phyloP scores from a whole-genome alignment of 2,888 invertebrate genomes.

The Hemicrepidius hirtus region DNA sequence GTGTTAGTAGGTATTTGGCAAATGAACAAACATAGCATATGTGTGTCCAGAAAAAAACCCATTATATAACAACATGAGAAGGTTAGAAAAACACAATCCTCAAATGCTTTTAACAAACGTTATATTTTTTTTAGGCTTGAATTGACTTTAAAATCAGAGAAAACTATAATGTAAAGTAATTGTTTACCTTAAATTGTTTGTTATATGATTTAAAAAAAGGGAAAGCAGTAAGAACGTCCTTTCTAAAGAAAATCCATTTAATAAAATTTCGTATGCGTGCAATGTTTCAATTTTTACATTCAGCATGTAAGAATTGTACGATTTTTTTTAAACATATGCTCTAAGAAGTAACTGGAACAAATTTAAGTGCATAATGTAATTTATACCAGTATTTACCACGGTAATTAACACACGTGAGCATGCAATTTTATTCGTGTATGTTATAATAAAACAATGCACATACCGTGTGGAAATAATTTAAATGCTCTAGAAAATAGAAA shows the following conservation, averaged over 20 bases:
- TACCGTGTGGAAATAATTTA: not conserved
- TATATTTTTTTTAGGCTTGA: too few relatives aligned
- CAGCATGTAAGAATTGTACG: not conserved
- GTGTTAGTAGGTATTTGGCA: not conserved
- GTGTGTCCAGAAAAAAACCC: not conserved
- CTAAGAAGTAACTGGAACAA: constrained; percentile 20
- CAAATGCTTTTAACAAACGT: too few relatives aligned
- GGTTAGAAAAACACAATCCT: too few relatives aligned
- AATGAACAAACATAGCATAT: not conserved
- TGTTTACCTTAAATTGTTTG: too few relatives aligned
- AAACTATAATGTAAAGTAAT: too few relatives aligned
- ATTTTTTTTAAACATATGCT: constrained; percentile 1
- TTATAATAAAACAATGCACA: not conserved
- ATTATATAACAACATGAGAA: not conserved
- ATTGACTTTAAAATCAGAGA: too few relatives aligned
- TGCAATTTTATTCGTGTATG: not conserved
- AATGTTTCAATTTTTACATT: too few relatives aligned
- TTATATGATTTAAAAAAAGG: too few relatives aligned
- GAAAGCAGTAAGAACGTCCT: too few relatives aligned
- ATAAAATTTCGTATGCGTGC: too few relatives aligned
- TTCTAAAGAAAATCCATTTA: too few relatives aligned
- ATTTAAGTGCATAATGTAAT: constrained; percentile 10
- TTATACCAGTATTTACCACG: constrained; percentile 10
- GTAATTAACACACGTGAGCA: constrained; percentile 9
- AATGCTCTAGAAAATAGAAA: not conserved